phyloP scores from a whole-genome alignment of 2,797 vertebrate genomes.

The Coreius guichenoti region DNA sequence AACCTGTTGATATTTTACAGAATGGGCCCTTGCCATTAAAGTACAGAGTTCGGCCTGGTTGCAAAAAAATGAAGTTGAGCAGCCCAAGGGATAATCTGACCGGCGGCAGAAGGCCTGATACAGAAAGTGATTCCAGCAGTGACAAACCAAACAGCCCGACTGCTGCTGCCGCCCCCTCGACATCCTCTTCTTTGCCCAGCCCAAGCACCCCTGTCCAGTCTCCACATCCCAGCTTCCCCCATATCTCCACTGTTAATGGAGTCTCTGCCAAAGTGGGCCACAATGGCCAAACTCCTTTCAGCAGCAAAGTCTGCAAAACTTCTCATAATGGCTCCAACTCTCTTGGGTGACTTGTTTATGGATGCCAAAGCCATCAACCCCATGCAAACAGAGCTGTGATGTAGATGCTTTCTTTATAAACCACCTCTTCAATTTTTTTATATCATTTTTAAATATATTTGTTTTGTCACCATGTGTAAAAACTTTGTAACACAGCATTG shows the following conservation, averaged over 20 bases:
- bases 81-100: constrained; percentile 76
- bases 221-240: constrained; percentile 68
- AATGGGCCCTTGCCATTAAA: constrained; percentile 93
- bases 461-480: constrained; percentile 55
- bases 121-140: constrained; percentile 93
- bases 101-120: constrained; percentile 73
- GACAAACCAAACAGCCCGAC: constrained; percentile 93
- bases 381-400: constrained; percentile 67
- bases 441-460: constrained; percentile 60
- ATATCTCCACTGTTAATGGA: constrained; percentile 85
- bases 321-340: constrained; percentile 78
- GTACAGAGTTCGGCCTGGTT: constrained; percentile 91
- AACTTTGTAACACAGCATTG: constrained; percentile 52
- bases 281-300: constrained; percentile 78
- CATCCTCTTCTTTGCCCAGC: constrained; percentile 76
- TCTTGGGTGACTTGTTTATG: constrained; percentile 75
- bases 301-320: constrained; percentile 80
- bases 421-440: constrained; percentile 59
- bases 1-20: constrained; percentile 68
- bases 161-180: constrained; percentile 78
- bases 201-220: constrained; percentile 63
- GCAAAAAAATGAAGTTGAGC: constrained; percentile 84
- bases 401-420: constrained; percentile 80
- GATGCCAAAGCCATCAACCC: constrained; percentile 64
- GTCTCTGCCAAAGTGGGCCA: constrained; percentile 73